A percentile compares a stretch with the other conserved stretches of the same genome.
Evolutionary conservation across 2,888 invertebrate species (phyloP).

Genomic region (Acanthacorydalis orientalis): DNA sequence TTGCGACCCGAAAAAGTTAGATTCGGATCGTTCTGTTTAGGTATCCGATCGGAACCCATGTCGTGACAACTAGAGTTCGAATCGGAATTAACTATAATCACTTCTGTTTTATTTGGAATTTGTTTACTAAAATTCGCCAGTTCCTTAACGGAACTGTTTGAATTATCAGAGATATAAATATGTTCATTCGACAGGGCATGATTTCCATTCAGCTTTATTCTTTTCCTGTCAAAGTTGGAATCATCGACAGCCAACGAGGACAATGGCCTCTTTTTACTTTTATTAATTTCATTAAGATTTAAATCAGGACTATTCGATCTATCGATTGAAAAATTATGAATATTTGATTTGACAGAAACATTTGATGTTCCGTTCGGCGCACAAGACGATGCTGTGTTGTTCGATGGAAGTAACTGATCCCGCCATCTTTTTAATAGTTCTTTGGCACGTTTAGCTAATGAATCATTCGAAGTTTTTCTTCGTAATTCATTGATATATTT

Average conservation of each 20-base stretch:
- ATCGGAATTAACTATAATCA: constrained; percentile 25
- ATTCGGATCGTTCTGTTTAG: constrained; percentile 2
- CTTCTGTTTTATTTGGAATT: constrained; percentile 4
- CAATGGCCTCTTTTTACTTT: constrained; percentile 3
- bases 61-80: constrained; percentile 34
- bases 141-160: constrained; percentile 27
- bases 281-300: constrained; percentile 18
- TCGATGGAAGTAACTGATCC: constrained; percentile 56
- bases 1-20: constrained; percentile 5
- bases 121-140: constrained; percentile 13
- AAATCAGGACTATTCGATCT: constrained; percentile 21
- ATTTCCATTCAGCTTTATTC: constrained; percentile 28
- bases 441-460: constrained; percentile 77
- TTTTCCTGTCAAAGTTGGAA: constrained; percentile 16
- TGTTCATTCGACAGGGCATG: constrained; percentile 12
- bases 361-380: constrained; percentile 10
- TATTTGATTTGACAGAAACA: constrained; percentile 14
- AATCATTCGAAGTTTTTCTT: constrained; percentile 67
- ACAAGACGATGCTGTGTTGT: constrained; percentile 7
- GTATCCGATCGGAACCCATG: constrained; percentile 19
- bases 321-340: constrained; percentile 12
- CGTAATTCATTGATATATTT: constrained; percentile 85
- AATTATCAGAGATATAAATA: constrained; percentile 24
- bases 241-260: not conserved
- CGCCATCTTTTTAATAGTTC: constrained; percentile 87